Evolutionary conservation across 2,888 invertebrate species (phyloP), one percentile per base, ranked within the genome.

Genomic region (Cosmia pyralina): DNA sequence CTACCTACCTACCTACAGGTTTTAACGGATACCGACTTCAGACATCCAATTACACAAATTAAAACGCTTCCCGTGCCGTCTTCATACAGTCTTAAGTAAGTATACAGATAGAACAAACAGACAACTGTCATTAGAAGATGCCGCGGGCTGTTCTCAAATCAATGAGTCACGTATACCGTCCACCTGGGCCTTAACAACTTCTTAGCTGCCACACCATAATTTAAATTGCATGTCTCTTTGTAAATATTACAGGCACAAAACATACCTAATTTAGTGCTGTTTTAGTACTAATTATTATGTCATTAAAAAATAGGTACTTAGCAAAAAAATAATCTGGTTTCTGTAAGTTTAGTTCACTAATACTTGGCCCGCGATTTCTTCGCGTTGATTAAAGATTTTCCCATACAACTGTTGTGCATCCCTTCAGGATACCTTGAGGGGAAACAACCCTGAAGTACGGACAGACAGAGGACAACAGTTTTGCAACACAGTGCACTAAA

Each of bases 141-240:
- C 85, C 75, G 76, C 75, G 55, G 72, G 81, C 78, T 68, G 38
- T 72, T 75, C 64, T 71, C 69, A 85, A 85, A 85, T 85, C 76
- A 85, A 83, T 85, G 84, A 85, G 76, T 85, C 84, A 85, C 86
- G 81, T 71, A 68, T 53, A 46, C 57, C 59, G 46, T 69, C 80
- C 69, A 83, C 59, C 83, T 70, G 72, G 59, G 34, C 22, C 34
- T 22, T 69, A 73, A 71, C 69, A 65, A 77, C 69, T 71, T 77
- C 73, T 72, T 76, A 66, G 66, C 69, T 67, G 67, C 62, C 66
- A 41, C 60, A 58, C 71, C 72, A 41, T 82, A 68, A 79, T 77
- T 77, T 69, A 66, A 48, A 69, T 77, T 50, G 66, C 79, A 70
- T 72, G 75, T 75, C 63, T 69, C 57, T 60, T 55, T 70, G 38